Evolutionary conservation across 2,113 vertebrate genomes (phyloP).

Genomic region (Calypte anna): DNA sequence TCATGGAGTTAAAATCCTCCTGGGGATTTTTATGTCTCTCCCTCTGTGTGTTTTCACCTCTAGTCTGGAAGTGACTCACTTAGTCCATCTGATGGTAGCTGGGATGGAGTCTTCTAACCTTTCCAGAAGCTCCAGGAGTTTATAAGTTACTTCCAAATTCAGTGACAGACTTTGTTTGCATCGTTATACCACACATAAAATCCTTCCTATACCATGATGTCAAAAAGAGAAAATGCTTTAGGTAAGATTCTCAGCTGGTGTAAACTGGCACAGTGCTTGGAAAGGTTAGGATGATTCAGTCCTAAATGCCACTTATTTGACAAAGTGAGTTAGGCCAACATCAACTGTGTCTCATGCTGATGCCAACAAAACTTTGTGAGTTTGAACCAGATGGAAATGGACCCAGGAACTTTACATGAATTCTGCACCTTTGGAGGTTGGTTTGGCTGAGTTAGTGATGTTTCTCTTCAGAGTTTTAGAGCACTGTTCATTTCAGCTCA

Average conservation of each 20-base stretch:
- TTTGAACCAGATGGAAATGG: background rate
- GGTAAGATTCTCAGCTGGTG: background rate
- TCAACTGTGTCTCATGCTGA: background rate
- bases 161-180: slow-evolving; percentile 37
- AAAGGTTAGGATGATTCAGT: slow-evolving; percentile 15
- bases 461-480: rapidly evolving
- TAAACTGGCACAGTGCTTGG: background rate
- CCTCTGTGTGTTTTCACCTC: slow-evolving; percentile 58
- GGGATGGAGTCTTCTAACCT: slow-evolving; percentile 53
- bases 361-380: background rate
- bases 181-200: background rate
- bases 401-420: background rate
- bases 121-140: slow-evolving; percentile 66
- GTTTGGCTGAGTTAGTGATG: background rate
- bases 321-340: slow-evolving; percentile 37
- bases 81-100: slow-evolving; percentile 39
- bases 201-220: slow-evolving; percentile 34
- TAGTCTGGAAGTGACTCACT: slow-evolving; percentile 69
- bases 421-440: background rate
- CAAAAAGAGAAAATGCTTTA: background rate
- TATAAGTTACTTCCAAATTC: slow-evolving; percentile 24
- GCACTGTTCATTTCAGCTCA: background rate
- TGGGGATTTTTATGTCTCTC: slow-evolving; percentile 62
- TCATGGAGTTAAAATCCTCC: slow-evolving; percentile 52
- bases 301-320: background rate